Evolutionary conservation across 2,797 vertebrate species (phyloP), one percentile per base, ranked within the genome.

Genomic region (Melanotaenia trifasciata): DNA sequence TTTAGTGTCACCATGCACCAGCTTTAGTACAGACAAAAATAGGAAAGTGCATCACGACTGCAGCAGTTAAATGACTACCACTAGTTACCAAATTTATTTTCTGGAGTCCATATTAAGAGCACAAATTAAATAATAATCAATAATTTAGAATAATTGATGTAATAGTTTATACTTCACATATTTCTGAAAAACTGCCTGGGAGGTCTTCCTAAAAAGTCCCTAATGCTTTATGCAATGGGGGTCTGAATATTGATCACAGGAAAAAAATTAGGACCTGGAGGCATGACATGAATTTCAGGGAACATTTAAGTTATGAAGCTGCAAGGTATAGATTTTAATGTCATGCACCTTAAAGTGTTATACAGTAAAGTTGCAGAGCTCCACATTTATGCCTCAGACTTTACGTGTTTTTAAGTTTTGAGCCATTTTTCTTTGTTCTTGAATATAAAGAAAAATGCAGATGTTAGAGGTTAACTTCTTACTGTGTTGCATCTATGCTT

Each of bases 381-480:
- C 16, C 4, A 40, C 18, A 58, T n/a, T 24, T 1, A n/a, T 59
- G 40, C 40, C 40, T 16, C 14, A 45, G 4, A 18, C 4, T 45
- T 45, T 5, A 45, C 40, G 18, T 45, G 4, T 45, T 18, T 60
- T 30, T 14, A 45, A 12, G 24, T n/a, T 50, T 8, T 4, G 13
- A 65, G 1, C 20, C 28, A 5, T 61, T 73, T 70, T 60, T 2
- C 11, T 28, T 28, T 22, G 3, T 6, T 7, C 28, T 51, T 38
- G 13, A 33, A 38, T 24, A 12, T 11, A 32, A 4, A 64, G 58
- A 33, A 4, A 28, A 18, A 32, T 8, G 3, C 2, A 20, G 16
- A 33, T 67, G 76, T n/a, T 63, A 43, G 56, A 43, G 53, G 20
- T 18, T 26, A 58, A 24, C 62, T 67, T 70, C 26, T 30, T 70